Evolutionary conservation across 2,888 invertebrate species (phyloP).

Genomic region (Zygothrica quintamaculata): DNA sequence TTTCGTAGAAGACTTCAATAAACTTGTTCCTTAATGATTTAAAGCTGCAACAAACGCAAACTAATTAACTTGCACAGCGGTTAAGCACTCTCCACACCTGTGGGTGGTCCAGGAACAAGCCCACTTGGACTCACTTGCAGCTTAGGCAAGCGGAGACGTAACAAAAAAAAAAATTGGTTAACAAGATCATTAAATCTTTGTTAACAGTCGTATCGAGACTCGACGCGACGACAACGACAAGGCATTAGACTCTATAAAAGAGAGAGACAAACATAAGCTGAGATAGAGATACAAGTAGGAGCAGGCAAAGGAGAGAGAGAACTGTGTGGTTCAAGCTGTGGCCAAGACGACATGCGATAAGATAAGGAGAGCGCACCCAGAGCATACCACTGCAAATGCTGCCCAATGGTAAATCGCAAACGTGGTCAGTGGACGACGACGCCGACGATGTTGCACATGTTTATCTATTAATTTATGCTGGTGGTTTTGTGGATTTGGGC

Average conservation of each 20-base stretch:
- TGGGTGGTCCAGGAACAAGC: slow-evolving; percentile 60
- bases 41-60: slow-evolving; percentile 35
- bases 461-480: slow-evolving; percentile 83
- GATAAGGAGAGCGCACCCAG: slow-evolving; percentile 52
- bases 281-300: slow-evolving; percentile 5
- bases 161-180: slow-evolving; percentile 68
- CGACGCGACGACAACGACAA: slow-evolving; percentile 14
- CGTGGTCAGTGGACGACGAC: slow-evolving; percentile 41
- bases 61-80: slow-evolving; percentile 71
- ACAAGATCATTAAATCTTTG: slow-evolving; percentile 80
- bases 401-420: slow-evolving; percentile 30
- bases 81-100: slow-evolving; percentile 39
- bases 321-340: slow-evolving; percentile 9
- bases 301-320: background rate
- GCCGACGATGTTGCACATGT: slow-evolving; percentile 48
- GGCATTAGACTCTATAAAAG: slow-evolving; percentile 23
- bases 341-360: slow-evolving; percentile 58
- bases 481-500: slow-evolving; percentile 64
- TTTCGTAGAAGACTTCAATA: slow-evolving; percentile 1
- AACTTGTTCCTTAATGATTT: slow-evolving; percentile 44
- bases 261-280: slow-evolving; percentile 14
- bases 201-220: slow-evolving; percentile 60
- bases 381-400: slow-evolving; percentile 24
- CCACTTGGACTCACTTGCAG: slow-evolving; percentile 15
- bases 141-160: too few relatives aligned